Conservation (phyloP, 2,888 invertebrate genomes). For the Nymphalis urticae region DNA sequence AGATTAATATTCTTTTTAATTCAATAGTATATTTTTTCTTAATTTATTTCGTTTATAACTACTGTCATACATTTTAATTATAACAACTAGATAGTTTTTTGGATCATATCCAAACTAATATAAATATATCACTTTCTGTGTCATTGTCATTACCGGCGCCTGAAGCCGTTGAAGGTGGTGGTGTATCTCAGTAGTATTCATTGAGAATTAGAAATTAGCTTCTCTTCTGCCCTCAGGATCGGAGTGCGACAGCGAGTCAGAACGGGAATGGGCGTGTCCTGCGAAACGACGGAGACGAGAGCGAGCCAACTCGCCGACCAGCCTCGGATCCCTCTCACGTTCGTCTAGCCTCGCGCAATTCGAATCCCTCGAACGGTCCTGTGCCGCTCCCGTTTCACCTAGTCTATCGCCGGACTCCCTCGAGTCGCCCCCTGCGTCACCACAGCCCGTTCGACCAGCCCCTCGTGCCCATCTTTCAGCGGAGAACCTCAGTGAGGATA, state of each 20-base stretch:
- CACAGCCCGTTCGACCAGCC: slow-evolving; percentile 63
- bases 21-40: neutral
- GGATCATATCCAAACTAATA: slow-evolving; percentile 58
- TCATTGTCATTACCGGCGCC: slow-evolving; percentile 74
- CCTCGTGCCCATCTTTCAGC: slow-evolving; percentile 83
- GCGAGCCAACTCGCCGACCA: slow-evolving; percentile 67
- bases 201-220: slow-evolving; percentile 40
- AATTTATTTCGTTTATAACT: neutral
- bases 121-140: slow-evolving; percentile 50
- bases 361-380: slow-evolving; percentile 87
- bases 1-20: neutral
- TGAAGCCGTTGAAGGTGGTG: slow-evolving; percentile 47
- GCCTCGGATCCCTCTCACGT: slow-evolving; percentile 84
- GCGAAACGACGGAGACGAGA: slow-evolving; percentile 87
- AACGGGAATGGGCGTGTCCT: slow-evolving; percentile 88
- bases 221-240: slow-evolving; percentile 58
- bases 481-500: slow-evolving; percentile 91
- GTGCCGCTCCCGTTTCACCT: slow-evolving; percentile 71
- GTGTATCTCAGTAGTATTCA: neutral
- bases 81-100: slow-evolving; percentile 34
- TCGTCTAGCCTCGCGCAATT: slow-evolving; percentile 92
- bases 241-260: slow-evolving; percentile 85
- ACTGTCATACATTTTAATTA: slow-evolving; percentile 9
- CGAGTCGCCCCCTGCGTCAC: slow-evolving; percentile 69
- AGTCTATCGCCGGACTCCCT: slow-evolving; percentile 77